Percentiles rank a stretch among this genome's conserved stretches.
phyloP scores from a whole-genome alignment of 2,888 invertebrate genomes.

The Lasioglossum morio region DNA sequence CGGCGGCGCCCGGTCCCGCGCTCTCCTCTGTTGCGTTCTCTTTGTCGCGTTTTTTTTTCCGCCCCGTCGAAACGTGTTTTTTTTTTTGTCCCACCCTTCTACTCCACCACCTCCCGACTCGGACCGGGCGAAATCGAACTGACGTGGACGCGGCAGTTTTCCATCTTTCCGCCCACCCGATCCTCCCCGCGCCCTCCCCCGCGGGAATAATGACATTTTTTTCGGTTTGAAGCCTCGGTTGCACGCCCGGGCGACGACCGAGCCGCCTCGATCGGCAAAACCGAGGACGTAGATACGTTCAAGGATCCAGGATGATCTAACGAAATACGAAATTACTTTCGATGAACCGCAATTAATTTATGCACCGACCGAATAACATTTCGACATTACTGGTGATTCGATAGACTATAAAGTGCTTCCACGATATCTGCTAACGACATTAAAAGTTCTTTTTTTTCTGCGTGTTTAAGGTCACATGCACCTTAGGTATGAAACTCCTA shows the following conservation, averaged over 20 bases:
- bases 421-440: no score
- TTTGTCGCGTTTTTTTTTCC: constrained; percentile 36
- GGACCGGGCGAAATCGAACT: constrained; percentile 71
- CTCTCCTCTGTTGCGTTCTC: constrained; percentile 23
- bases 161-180: constrained; percentile 67
- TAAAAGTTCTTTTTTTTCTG: no score
- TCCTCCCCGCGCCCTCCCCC: constrained; percentile 30
- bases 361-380: neutral
- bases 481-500: no score
- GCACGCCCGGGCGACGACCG: constrained; percentile 40
- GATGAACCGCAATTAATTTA: no score
- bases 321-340: no score
- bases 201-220: constrained; percentile 72
- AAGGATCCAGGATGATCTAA: neutral
- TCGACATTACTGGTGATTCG: neutral
- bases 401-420: neutral
- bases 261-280: constrained; percentile 22
- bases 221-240: constrained; percentile 60
- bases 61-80: constrained; percentile 38
- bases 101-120: constrained; percentile 57
- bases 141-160: constrained; percentile 74
- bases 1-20: constrained; percentile 3
- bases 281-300: neutral
- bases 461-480: no score
- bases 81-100: constrained; percentile 52